These are phyloP conservation scores for Acipenser ruthenus DNA, from an alignment of 2,797 vertebrate species.

Conservation along the genomic window DNA sequence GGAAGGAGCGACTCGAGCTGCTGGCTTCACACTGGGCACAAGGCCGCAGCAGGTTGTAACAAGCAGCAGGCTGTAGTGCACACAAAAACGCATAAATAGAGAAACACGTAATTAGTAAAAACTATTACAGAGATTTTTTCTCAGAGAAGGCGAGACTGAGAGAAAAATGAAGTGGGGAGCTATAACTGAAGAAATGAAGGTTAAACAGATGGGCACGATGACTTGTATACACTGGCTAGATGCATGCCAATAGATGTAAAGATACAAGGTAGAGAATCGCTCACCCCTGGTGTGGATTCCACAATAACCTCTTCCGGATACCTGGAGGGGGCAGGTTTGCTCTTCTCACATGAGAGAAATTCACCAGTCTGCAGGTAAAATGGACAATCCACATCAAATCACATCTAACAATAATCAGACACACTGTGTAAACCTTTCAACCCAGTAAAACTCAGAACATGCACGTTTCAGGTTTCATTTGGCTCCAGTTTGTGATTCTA, in stretches of 20 bases:
- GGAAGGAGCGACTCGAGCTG: too few relatives aligned
- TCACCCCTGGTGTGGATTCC: constrained; percentile 44
- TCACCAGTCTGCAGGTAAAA: constrained; percentile 47
- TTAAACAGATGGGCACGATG: not conserved
- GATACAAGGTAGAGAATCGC: constrained; percentile 21
- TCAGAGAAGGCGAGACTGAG: constrained; percentile 17
- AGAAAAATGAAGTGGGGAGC: not conserved
- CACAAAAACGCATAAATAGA: not conserved
- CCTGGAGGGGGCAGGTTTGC: constrained; percentile 44
- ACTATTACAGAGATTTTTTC: not conserved
- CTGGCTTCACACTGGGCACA: too few relatives aligned
- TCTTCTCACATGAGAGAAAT: constrained; percentile 57
- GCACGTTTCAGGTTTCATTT: too few relatives aligned
- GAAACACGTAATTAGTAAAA: not conserved
- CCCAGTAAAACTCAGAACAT: too few relatives aligned
- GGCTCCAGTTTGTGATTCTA: too few relatives aligned
- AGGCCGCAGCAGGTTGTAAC: too few relatives aligned
- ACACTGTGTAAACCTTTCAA: too few relatives aligned
- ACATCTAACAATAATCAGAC: too few relatives aligned
- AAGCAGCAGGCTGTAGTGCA: too few relatives aligned
- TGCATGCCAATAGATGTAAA: constrained; percentile 4
- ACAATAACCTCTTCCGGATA: constrained; percentile 49
- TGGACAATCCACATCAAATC: not conserved
- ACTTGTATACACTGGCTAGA: too few relatives aligned
- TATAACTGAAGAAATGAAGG: constrained; percentile 9